Percentiles rank a stretch among this genome's conserved stretches.
These are phyloP conservation scores for Distichodus sexfasciatus DNA, from an alignment of 2,797 vertebrate genomes.

Conservation along the genomic window DNA sequence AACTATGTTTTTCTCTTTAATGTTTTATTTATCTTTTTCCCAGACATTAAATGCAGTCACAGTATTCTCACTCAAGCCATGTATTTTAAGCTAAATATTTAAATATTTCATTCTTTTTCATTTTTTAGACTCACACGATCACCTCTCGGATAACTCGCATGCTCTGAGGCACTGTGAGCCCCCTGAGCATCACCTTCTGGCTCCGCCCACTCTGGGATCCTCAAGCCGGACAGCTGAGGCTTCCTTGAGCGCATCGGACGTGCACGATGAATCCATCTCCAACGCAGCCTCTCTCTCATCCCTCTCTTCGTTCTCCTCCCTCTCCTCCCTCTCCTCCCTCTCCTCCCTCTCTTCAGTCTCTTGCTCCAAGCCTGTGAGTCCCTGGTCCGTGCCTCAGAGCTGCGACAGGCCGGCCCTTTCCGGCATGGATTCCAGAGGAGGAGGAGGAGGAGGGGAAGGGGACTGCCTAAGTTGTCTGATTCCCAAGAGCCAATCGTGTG, in stretches of 20 bases:
- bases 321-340: constrained; percentile 50
- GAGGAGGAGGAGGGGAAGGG: no score
- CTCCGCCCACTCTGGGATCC: constrained; percentile 61
- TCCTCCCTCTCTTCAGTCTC: constrained; percentile 56
- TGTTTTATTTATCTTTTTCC: neutral
- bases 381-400: constrained; percentile 51
- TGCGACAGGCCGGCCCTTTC: constrained; percentile 50
- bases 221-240: constrained; percentile 73
- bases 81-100: no score
- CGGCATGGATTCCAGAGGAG: constrained; percentile 83
- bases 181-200: constrained; percentile 59
- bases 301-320: constrained; percentile 63
- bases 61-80: neutral
- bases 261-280: constrained; percentile 79
- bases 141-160: constrained; percentile 51
- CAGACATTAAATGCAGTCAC: neutral
- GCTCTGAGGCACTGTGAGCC: constrained; percentile 44
- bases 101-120: constrained; percentile 40
- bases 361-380: constrained; percentile 52
- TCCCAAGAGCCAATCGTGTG: constrained; percentile 78
- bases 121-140: constrained; percentile 70
- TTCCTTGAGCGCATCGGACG: constrained; percentile 76
- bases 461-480: constrained; percentile 87
- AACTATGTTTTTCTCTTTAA: no score
- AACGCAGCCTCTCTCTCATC: constrained; percentile 84